These are phyloP conservation scores for Nowickia ferox DNA, from an alignment of 2,888 invertebrate genomes.

Conservation along the genomic window DNA sequence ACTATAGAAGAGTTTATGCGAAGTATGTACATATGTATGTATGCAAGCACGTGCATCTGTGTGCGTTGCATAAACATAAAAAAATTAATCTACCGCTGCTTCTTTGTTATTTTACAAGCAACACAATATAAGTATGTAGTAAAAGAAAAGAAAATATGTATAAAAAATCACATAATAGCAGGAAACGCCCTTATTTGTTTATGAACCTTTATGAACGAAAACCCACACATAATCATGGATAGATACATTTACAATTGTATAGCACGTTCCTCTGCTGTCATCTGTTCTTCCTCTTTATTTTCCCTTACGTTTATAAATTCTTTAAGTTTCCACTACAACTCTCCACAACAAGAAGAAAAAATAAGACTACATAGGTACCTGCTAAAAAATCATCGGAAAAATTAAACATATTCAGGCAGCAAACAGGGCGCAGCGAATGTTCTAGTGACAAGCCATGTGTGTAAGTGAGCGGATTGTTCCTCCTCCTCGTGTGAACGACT, in stretches of 20 bases:
- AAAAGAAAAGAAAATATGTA: not conserved
- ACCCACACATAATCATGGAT: slow-evolving; percentile 39
- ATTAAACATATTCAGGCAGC: not conserved
- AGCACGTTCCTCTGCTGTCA: slow-evolving; percentile 62
- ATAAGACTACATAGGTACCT: slow-evolving; percentile 46
- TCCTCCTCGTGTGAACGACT: not conserved
- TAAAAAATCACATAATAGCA: slow-evolving; percentile 61
- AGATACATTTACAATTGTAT: slow-evolving; percentile 41
- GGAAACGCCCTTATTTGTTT: slow-evolving; percentile 71
- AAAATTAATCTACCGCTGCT: slow-evolving; percentile 43
- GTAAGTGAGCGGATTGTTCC: slow-evolving; percentile 5
- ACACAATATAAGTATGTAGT: not conserved
- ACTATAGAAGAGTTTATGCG: not conserved
- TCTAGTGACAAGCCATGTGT: not conserved
- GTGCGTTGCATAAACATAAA: slow-evolving; percentile 7
- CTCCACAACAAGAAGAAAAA: not conserved
- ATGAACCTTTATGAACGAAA: slow-evolving; percentile 53
- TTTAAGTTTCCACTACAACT: slow-evolving; percentile 13
- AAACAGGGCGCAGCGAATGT: slow-evolving; percentile 1
- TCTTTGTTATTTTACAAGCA: slow-evolving; percentile 47
- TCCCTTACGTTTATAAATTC: slow-evolving; percentile 23
- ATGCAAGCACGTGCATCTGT: not conserved
- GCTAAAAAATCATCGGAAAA: slow-evolving; percentile 21
- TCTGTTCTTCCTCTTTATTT: slow-evolving; percentile 46
- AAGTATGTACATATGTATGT: not conserved